phyloP scores from a whole-genome alignment of 2,113 vertebrate genomes.

The Strigops habroptila region DNA sequence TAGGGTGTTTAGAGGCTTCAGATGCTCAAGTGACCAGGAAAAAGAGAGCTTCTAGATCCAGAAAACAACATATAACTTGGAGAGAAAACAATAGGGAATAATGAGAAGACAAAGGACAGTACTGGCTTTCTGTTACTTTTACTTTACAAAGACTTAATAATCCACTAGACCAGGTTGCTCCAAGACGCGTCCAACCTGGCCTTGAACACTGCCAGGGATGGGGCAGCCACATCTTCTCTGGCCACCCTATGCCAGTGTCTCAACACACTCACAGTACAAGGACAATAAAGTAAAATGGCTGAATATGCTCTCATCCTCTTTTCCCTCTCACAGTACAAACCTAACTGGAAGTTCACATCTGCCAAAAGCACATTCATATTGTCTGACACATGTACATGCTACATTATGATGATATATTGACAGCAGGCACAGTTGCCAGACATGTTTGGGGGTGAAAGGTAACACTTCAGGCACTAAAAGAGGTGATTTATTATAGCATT shows the following conservation, averaged over 20 bases:
- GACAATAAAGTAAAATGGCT: neutral
- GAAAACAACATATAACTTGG: neutral
- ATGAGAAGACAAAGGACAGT: neutral
- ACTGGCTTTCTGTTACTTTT: fast-evolving
- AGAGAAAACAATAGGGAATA: neutral
- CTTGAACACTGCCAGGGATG: neutral
- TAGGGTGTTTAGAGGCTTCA: neutral
- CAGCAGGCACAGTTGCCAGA: neutral
- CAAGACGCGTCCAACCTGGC: neutral
- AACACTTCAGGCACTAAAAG: neutral
- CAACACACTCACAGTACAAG: neutral
- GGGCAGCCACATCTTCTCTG: neutral
- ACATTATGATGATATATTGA: slow-evolving; percentile 4
- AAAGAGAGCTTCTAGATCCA: neutral
- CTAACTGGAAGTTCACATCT: neutral
- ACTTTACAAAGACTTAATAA: neutral
- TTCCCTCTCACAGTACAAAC: neutral
- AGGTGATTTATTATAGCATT: slow-evolving; percentile 43
- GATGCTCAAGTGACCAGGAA: fast-evolving
- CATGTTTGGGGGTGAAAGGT: neutral
- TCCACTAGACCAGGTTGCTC: neutral
- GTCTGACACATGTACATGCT: neutral
- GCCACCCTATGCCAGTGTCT: neutral
- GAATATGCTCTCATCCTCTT: neutral
- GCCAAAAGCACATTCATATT: neutral